These are phyloP conservation scores for Chrosomus eos DNA, from an alignment of 2,797 vertebrate genomes.

Conservation along the genomic window DNA sequence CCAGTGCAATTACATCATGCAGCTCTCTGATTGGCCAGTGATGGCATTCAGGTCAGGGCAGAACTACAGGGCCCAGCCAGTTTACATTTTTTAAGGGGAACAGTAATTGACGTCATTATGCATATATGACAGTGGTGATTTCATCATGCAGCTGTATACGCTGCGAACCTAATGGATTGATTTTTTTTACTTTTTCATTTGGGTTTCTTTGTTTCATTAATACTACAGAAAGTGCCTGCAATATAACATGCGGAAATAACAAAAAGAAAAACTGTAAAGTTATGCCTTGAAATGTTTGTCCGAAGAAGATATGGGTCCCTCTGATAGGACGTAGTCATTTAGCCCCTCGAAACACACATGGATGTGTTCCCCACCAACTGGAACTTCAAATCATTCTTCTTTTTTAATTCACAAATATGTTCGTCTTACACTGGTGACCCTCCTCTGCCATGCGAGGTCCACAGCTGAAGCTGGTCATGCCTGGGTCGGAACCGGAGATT, in stretches of 20 bases:
- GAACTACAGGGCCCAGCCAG: constrained; percentile 59
- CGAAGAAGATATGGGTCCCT: constrained; percentile 42
- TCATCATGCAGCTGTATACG: constrained; percentile 49
- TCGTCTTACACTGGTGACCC: constrained; percentile 54
- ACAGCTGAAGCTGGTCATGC: constrained; percentile 84
- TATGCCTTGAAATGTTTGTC: constrained; percentile 74
- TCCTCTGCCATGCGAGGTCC: constrained; percentile 84
- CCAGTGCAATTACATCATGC: constrained; percentile 73
- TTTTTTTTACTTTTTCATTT: constrained; percentile 30
- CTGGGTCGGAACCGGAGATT: constrained; percentile 61
- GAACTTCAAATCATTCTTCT: constrained; percentile 45
- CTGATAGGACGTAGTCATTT: constrained; percentile 32
- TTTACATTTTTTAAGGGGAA: constrained; percentile 57
- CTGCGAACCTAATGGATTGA: constrained; percentile 45
- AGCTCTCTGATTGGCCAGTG: constrained; percentile 63
- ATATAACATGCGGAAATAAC: constrained; percentile 75
- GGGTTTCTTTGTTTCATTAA: constrained; percentile 67
- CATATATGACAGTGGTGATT: constrained; percentile 56
- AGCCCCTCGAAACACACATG: constrained; percentile 25
- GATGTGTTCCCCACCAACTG: constrained; percentile 42
- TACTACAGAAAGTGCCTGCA: constrained; percentile 75
- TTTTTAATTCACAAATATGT: constrained; percentile 29
- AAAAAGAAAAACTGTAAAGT: constrained; percentile 52
- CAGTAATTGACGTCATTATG: constrained; percentile 55
- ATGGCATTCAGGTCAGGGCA: constrained; percentile 49